A percentile compares a stretch with the other conserved stretches of the same genome.
These are phyloP conservation scores for Sylvilagus bachmani DNA, from an alignment of 2,113 vertebrate species.

Conservation along the genomic window DNA sequence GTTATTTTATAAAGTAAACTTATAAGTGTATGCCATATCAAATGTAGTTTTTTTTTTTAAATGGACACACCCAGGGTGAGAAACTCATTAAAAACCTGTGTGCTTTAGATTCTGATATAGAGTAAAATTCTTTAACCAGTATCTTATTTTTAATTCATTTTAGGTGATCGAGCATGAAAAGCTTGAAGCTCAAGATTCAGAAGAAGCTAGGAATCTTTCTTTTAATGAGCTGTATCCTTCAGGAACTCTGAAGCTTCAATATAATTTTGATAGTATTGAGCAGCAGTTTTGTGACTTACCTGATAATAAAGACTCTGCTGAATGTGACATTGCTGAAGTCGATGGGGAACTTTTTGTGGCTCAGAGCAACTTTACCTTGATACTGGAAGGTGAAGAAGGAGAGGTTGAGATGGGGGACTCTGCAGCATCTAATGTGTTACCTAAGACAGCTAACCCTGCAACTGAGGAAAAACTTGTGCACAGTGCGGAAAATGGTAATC, in stretches of 20 bases:
- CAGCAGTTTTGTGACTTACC: conserved; percentile 86
- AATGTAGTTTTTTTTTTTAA: conserved; percentile 69
- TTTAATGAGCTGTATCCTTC: conserved; percentile 89
- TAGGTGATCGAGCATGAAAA: conserved; percentile 82
- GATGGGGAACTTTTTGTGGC: conserved; percentile 86
- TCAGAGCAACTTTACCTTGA: conserved; percentile 92
- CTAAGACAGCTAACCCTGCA: conserved; percentile 54
- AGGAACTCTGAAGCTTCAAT: conserved; percentile 88
- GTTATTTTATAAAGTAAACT: conserved; percentile 72
- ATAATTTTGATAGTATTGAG: conserved; percentile 86
- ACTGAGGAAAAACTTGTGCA: conserved; percentile 46
- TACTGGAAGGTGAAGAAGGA: conserved; percentile 93
- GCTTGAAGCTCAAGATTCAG: conserved; percentile 75
- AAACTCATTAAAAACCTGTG: conserved; percentile 43
- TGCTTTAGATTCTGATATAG: conserved; percentile 48
- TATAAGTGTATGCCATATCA: conserved; percentile 56
- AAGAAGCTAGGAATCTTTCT: conserved; percentile 74
- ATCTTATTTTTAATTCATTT: conserved; percentile 76
- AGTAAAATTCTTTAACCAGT: conserved; percentile 57
- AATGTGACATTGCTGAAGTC: conserved; percentile 84
- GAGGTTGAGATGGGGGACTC: conserved; percentile 83
- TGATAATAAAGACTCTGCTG: conserved; percentile 81
- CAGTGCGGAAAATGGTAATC: conserved; percentile 57
- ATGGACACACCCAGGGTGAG: conserved; percentile 45
- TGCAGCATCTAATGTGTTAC: conserved; percentile 22